These are phyloP conservation scores for Colistium nudipinnis DNA, from an alignment of 2,113 vertebrate genomes.

Conservation along the genomic window DNA sequence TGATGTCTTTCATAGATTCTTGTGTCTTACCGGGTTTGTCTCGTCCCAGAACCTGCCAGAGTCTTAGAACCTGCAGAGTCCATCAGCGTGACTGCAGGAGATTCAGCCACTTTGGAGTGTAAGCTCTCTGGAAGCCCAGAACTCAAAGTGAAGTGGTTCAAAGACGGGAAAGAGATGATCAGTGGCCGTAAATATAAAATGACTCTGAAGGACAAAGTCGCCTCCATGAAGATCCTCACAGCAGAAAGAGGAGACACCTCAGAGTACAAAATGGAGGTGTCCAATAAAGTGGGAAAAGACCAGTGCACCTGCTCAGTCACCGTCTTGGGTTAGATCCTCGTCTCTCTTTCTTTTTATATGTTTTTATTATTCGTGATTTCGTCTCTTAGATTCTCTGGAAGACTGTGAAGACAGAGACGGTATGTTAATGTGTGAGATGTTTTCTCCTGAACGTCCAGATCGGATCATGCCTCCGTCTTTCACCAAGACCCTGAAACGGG, in stretches of 20 bases:
- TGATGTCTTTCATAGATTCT: not conserved
- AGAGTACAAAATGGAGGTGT: slow-evolving; percentile 93
- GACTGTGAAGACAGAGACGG: too few relatives aligned
- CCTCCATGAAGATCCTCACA: slow-evolving; percentile 91
- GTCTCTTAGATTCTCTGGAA: too few relatives aligned
- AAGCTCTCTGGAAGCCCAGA: slow-evolving; percentile 93
- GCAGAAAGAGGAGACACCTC: slow-evolving; percentile 91
- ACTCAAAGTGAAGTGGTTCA: slow-evolving; percentile 97
- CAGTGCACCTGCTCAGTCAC: slow-evolving; percentile 91
- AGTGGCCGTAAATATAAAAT: slow-evolving; percentile 95
- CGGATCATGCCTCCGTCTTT: slow-evolving; percentile 94
- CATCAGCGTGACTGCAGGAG: slow-evolving; percentile 94
- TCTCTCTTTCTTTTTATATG: not conserved
- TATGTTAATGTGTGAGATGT: slow-evolving; percentile 1
- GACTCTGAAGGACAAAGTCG: slow-evolving; percentile 91
- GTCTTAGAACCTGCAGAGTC: slow-evolving; percentile 91
- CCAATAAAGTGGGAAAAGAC: slow-evolving; percentile 94
- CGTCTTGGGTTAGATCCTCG: slow-evolving; percentile 89
- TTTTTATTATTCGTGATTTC: not conserved
- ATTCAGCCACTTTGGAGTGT: slow-evolving; percentile 92
- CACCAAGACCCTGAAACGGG: slow-evolving; percentile 91
- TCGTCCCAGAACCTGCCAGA: slow-evolving; percentile 93
- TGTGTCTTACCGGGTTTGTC: slow-evolving; percentile 64
- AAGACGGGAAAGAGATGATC: slow-evolving; percentile 89
- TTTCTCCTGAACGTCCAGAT: slow-evolving; percentile 87